phyloP scores from a whole-genome alignment of 1,140 invertebrate genomes.

The Drosophila mauritiana region DNA sequence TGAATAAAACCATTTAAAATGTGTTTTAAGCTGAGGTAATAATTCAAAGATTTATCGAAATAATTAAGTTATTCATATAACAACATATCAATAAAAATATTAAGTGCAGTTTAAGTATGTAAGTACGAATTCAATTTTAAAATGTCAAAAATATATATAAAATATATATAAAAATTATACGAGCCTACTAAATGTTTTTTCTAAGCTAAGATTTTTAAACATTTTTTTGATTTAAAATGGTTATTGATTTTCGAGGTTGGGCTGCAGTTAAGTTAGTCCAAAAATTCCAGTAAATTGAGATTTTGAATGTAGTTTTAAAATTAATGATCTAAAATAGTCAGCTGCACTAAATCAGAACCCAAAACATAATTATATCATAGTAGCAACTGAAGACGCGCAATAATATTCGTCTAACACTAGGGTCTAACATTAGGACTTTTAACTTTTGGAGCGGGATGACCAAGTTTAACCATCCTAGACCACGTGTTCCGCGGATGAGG shows the following conservation, averaged over 20 bases:
- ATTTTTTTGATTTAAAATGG: too few relatives aligned
- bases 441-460: background rate
- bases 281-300: background rate
- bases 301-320: background rate
- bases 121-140: background rate
- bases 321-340: too few relatives aligned
- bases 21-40: background rate
- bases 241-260: too few relatives aligned
- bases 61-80: background rate
- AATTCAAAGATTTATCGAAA: background rate
- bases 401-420: slow-evolving; percentile 65
- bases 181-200: background rate
- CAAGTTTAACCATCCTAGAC: slow-evolving; percentile 46
- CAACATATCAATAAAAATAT: background rate
- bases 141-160: too few relatives aligned
- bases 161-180: too few relatives aligned
- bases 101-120: background rate
- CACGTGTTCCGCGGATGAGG: slow-evolving; percentile 68
- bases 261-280: too few relatives aligned
- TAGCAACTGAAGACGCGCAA: slow-evolving; percentile 25
- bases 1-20: background rate
- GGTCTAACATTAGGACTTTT: slow-evolving; percentile 50
- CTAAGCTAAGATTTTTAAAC: background rate
- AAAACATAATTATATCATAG: slow-evolving; percentile 3
- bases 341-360: slow-evolving; percentile 5